These are phyloP conservation scores for Aphaenogaster floridana DNA, from an alignment of 1,140 invertebrate species.

Conservation along the genomic window DNA sequence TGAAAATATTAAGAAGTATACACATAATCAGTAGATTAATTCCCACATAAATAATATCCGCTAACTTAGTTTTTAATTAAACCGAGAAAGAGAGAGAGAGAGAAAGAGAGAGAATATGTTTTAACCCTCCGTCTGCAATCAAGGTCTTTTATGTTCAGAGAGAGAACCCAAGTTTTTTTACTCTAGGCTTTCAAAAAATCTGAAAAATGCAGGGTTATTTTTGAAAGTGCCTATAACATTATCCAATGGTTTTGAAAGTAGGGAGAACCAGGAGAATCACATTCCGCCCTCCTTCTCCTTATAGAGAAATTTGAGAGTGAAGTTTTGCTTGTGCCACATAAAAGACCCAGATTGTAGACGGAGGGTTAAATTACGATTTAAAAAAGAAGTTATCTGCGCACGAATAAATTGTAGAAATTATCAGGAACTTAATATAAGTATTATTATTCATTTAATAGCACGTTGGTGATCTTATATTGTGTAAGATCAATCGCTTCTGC, in stretches of 20 bases:
- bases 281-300: too few species aligned
- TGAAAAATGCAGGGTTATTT: too few species aligned
- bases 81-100: not conserved
- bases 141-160: too few species aligned
- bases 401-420: not conserved
- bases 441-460: slow-evolving; percentile 17
- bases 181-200: too few species aligned
- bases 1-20: not conserved
- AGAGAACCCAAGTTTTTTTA: too few species aligned
- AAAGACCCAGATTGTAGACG: too few species aligned
- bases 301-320: too few species aligned
- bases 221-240: too few species aligned
- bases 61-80: not conserved
- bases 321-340: too few species aligned
- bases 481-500: not conserved
- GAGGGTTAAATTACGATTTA: not conserved
- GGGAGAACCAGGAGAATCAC: too few species aligned
- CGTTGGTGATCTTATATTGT: not conserved
- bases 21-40: not conserved
- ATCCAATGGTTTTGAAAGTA: too few species aligned
- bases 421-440: not conserved
- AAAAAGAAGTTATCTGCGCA: not conserved
- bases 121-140: too few species aligned
- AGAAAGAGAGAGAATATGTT: not conserved
- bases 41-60: not conserved